A percentile compares a stretch with the other conserved stretches of the same genome.
Evolutionary conservation across 2,888 invertebrate species (phyloP).

Genomic region (Eledone cirrhosa): DNA sequence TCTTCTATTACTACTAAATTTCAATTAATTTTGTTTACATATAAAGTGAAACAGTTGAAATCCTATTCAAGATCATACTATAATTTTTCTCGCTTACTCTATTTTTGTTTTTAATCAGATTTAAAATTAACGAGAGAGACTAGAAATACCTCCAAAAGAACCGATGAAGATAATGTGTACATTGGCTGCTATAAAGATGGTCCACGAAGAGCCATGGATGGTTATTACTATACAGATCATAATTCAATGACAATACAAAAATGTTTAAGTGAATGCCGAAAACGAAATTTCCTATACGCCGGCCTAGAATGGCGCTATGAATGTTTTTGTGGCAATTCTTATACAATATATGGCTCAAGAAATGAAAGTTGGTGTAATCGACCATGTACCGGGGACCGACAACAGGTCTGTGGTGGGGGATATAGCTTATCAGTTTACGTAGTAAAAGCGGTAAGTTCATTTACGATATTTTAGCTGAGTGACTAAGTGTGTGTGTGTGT

Average conservation of each 20-base stretch:
- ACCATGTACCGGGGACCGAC: neutral
- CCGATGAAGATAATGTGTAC: neutral
- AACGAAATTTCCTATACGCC: neutral
- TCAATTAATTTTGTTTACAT: no score
- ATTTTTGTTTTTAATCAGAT: no score
- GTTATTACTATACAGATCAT: neutral
- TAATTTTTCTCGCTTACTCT: no score
- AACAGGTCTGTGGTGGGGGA: neutral
- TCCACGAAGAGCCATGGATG: neutral
- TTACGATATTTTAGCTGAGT: no score
- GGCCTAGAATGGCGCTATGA: constrained; percentile 5
- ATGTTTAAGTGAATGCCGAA: neutral
- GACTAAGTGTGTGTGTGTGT: no score
- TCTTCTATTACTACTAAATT: no score
- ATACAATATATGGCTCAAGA: neutral
- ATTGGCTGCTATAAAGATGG: constrained; percentile 13
- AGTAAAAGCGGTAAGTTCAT: neutral
- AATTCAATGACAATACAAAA: neutral
- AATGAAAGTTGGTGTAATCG: neutral
- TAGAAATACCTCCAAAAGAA: no score
- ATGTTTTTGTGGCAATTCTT: neutral
- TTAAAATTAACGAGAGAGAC: no score
- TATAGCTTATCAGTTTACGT: neutral
- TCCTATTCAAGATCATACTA: no score
- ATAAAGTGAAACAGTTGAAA: no score